These are phyloP conservation scores for Drosophila mettleri DNA, from an alignment of 2,888 invertebrate genomes.

Conservation along the genomic window DNA sequence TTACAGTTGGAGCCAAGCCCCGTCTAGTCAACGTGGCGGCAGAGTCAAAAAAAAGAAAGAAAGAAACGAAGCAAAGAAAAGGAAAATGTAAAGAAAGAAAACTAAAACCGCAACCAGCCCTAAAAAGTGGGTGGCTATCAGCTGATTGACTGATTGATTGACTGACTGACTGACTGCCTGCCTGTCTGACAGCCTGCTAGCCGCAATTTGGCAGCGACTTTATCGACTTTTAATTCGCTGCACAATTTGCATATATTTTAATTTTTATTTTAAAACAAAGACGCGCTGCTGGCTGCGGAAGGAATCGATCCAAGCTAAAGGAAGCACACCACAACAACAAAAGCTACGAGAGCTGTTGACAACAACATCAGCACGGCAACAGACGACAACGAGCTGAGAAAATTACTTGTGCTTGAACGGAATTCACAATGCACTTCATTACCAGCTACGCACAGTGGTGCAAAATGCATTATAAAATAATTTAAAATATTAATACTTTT, in stretches of 20 bases:
- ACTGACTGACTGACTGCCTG: slow-evolving; percentile 8
- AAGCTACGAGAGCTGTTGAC: slow-evolving; percentile 9
- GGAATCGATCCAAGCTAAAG: slow-evolving; percentile 64
- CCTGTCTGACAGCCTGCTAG: slow-evolving; percentile 22
- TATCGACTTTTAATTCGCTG: slow-evolving; percentile 53
- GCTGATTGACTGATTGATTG: slow-evolving; percentile 41
- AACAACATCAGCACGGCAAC: slow-evolving; percentile 8
- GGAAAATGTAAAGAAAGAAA: slow-evolving; percentile 5
- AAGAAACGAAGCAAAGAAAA: slow-evolving; percentile 12
- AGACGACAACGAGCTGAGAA: slow-evolving; percentile 57
- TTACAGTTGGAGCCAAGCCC: slow-evolving; percentile 47
- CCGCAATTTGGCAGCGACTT: slow-evolving; percentile 56
- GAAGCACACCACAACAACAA: slow-evolving; percentile 48
- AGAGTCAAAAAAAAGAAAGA: slow-evolving; percentile 2
- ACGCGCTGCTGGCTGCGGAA: slow-evolving; percentile 54
- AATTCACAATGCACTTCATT: slow-evolving; percentile 74
- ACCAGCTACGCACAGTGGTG: slow-evolving; percentile 37
- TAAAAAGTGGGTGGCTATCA: slow-evolving; percentile 52
- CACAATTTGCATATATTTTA: slow-evolving; percentile 65
- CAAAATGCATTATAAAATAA: not conserved
- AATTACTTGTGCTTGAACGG: slow-evolving; percentile 78
- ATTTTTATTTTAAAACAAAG: slow-evolving; percentile 48
- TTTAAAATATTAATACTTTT: not conserved
- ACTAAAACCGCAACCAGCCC: slow-evolving; percentile 16
- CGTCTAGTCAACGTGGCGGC: slow-evolving; percentile 70